Percentiles rank a stretch among this genome's conserved stretches.
phyloP scores from a whole-genome alignment of 2,113 vertebrate species.

The Pandion haliaetus region DNA sequence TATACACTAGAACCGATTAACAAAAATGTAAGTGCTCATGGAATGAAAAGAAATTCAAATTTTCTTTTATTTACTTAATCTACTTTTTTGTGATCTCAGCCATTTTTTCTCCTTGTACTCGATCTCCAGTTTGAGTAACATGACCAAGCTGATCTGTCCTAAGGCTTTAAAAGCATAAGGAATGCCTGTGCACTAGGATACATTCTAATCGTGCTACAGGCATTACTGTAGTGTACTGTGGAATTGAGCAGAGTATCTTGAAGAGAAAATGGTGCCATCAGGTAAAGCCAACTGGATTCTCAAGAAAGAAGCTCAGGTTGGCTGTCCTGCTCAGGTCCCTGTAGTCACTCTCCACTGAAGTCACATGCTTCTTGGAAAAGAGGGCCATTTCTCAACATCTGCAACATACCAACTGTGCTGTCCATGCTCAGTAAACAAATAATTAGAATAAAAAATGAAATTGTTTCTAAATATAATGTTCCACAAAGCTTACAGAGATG shows the following conservation, averaged over 20 bases:
- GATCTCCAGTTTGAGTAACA: not conserved
- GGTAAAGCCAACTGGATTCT: not conserved
- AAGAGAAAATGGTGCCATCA: not conserved
- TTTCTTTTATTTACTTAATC: not conserved
- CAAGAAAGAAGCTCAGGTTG: not conserved
- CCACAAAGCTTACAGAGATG: not conserved
- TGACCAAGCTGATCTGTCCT: not conserved
- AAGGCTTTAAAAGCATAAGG: not conserved
- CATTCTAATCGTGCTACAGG: not conserved
- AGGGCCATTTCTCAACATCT: not conserved
- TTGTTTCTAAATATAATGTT: slow-evolving; percentile 50
- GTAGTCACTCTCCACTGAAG: not conserved
- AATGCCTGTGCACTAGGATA: not conserved
- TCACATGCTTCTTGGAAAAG: not conserved
- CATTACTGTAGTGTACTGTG: not conserved
- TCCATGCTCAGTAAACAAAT: not conserved
- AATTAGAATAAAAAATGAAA: slow-evolving; percentile 38
- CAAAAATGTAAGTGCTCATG: not conserved
- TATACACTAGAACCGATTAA: not conserved
- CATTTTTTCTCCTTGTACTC: not conserved
- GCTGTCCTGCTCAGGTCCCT: not conserved
- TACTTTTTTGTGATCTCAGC: not conserved
- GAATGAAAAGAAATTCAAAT: not conserved
- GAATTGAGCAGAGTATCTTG: not conserved
- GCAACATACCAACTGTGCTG: not conserved